Evolutionary conservation across 2,797 vertebrate species (phyloP).

Genomic region (Ispidina lecontei): DNA sequence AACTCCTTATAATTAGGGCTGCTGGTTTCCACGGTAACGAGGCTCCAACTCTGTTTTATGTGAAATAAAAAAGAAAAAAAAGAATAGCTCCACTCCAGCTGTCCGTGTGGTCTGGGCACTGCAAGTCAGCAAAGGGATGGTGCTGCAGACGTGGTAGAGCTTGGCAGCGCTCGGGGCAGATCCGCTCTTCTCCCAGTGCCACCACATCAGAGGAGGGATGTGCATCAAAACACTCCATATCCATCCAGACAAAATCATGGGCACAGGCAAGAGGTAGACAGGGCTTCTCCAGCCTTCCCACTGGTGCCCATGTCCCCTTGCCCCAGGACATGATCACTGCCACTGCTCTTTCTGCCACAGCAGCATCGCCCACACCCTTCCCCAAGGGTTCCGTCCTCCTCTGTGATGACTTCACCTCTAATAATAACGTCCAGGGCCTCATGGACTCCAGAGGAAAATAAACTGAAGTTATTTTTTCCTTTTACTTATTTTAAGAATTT

Average conservation of each 20-base stretch:
- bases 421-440: constrained; percentile 35
- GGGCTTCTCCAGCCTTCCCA: background rate
- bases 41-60: constrained; percentile 73
- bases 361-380: constrained; percentile 5
- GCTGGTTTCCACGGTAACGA: constrained; percentile 82
- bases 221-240: rapidly evolving
- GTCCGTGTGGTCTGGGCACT: constrained; percentile 39
- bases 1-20: constrained; percentile 82
- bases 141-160: background rate
- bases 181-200: background rate
- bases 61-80: constrained; percentile 72
- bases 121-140: background rate
- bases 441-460: constrained; percentile 38
- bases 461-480: constrained; percentile 45
- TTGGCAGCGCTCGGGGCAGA: background rate
- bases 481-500: constrained; percentile 64
- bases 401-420: constrained; percentile 53
- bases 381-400: background rate
- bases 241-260: background rate
- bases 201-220: background rate
- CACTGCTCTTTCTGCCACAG: background rate
- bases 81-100: constrained; percentile 74
- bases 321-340: background rate
- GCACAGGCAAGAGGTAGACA: rapidly evolving
- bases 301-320: rapidly evolving